Base-by-base conservation (phyloP, 2,113 vertebrate genomes). In the Petaurus breviceps region DNA sequence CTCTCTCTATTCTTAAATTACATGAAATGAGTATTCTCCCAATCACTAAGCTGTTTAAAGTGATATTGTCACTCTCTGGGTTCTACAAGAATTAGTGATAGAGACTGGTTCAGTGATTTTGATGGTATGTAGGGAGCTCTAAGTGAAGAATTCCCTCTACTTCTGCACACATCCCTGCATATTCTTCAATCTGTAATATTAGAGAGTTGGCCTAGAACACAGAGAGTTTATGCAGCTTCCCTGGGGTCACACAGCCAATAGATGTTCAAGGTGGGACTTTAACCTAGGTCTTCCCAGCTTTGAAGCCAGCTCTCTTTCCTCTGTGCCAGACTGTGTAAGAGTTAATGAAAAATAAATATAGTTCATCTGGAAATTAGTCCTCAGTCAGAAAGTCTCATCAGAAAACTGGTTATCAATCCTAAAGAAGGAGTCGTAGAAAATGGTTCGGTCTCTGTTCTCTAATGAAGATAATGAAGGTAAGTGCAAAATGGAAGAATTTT, bases 1-100 rank as follows among this genome's bases (percentile, higher is more conserved):
- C 96, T 90, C 68, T 84, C 14, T 95, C 94, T 95, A 95, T 57
- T 94, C 90, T 93, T 92, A 92, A 94, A 97, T 96, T 93, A 61
- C 77, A 50, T 1, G 51, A 91, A 93, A 77, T 91, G 92, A 90
- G 94, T 93, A 91, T 46, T 68, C 23, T 91, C 95, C 93, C 92
- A n/a, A 61, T 31, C 26, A 0, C n/a, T 1, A n/a, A 49, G 89
- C 57, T 52, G 94, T n/a, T 23, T 11, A 43, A 50, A 89, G 96
- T 92, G 68, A 84, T 43, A 51, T 92, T 92, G 93, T 90, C 57
- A 26, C 84, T 25, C 91, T 91, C 50, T 57, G 50, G 47, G n/a
- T 89, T n/a, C 68, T 84, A 43, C 16, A 43, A 84, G 68, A 84
- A 43, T 43, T 84, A 84, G 37, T 43, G 68, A 43, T 43, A 84